Evolutionary conservation across 2,797 vertebrate species (phyloP), one percentile per base, ranked within the genome.

Genomic region (Acrocephalus scirpaceus): DNA sequence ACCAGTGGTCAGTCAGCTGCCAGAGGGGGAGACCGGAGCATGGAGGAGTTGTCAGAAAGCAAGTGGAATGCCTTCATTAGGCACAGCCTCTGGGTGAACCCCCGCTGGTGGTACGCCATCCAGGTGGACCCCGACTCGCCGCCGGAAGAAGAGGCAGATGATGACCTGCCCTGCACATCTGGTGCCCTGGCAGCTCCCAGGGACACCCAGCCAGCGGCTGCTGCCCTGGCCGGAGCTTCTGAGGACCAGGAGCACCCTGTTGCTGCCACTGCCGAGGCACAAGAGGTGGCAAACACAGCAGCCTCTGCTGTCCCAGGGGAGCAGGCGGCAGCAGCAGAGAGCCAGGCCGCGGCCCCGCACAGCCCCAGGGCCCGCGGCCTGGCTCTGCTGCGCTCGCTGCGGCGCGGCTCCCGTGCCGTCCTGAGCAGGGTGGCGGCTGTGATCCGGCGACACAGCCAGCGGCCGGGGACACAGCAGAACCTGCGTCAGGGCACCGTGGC

Each of bases 41-140:
- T 2, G 0, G 10, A n/a, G 13, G 47, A 27, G 14, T 5, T 6
- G 2, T 16, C 13, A 6, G 20, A 53, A 19, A 4, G 53, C 19
- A 22, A 17, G 11, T 9, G 48, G 6, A 27, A 25, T 13, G 4
- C 3, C 48, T 12, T 65, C 32, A 15, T 5, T 4, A 29, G 9
- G 23, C 38, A 9, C 25, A 34, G 38, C 32, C 3, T 51, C 50
- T 51, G 50, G 50, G 50, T 29, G 50, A 50, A 45, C 44, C 44
- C 44, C 44, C 8, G 36, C 36, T 36, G 36, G 36, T 36, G 36
- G 36, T 36, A 36, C 36, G 36, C 36, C 36, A 36, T 36, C 36
- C 36, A 36, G 36, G 36, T 36, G 36, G 15, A 34, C 4, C 25
- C 15, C 0, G 2, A 22, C 20, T 18, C 3, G 0, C 15, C 3